Percentiles rank a stretch among this genome's conserved stretches.
These are phyloP conservation scores for Antigone vipio DNA, from an alignment of 2,113 vertebrate genomes.

Conservation along the genomic window DNA sequence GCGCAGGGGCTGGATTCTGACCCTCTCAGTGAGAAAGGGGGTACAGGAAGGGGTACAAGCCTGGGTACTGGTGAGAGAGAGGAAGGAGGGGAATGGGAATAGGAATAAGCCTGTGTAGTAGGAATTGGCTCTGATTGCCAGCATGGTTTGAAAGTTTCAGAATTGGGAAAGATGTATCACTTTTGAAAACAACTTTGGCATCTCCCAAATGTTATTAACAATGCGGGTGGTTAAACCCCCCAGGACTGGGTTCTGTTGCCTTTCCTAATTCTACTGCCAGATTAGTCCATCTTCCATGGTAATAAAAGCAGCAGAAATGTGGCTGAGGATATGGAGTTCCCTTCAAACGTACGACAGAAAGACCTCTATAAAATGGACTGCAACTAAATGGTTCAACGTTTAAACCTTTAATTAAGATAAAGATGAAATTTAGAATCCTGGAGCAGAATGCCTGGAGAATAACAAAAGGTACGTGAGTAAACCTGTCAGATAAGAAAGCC, in stretches of 20 bases:
- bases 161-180: not conserved
- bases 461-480: not conserved
- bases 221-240: not conserved
- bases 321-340: not conserved
- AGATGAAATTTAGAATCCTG: not conserved
- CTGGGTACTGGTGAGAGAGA: not conserved
- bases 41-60: fast-evolving
- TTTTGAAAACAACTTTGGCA: not conserved
- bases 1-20: not conserved
- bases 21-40: fast-evolving
- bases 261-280: not conserved
- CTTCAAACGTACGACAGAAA: not conserved
- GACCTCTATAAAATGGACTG: not conserved
- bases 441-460: not conserved
- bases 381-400: not conserved
- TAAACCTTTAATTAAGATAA: not conserved
- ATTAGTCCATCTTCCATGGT: not conserved
- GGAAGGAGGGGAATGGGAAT: not conserved
- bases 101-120: not conserved
- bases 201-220: not conserved
- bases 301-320: not conserved
- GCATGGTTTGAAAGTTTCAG: not conserved
- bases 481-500: not conserved
- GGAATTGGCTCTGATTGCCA: not conserved
- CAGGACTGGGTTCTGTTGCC: fast-evolving